phyloP scores from a whole-genome alignment of 2,113 vertebrate genomes.

The Centropus bengalensis region DNA sequence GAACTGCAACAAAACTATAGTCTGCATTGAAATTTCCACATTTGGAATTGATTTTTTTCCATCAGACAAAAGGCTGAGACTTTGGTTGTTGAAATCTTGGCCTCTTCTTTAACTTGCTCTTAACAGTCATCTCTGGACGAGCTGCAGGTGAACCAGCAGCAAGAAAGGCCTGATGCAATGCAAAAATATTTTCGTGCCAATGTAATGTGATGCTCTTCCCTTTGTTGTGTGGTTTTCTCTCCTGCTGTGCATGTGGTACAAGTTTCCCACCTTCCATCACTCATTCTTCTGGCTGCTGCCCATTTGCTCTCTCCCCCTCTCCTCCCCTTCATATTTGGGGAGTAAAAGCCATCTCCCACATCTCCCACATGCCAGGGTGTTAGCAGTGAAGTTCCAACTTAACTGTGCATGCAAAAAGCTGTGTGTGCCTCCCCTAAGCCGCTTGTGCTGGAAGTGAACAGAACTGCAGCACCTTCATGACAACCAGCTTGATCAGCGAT shows the following conservation, averaged over 20 bases:
- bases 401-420: rapidly evolving
- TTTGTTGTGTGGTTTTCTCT: background rate
- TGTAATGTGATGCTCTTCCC: background rate
- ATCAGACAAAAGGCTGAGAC: background rate
- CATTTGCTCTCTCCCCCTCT: background rate
- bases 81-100: background rate
- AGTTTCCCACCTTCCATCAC: background rate
- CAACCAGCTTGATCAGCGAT: background rate
- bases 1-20: background rate
- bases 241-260: background rate
- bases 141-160: constrained; percentile 12
- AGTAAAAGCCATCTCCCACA: rapidly evolving
- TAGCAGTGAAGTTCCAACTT: background rate
- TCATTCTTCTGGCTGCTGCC: background rate
- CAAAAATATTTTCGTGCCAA: background rate
- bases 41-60: constrained; percentile 40
- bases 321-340: background rate
- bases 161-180: background rate
- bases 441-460: rapidly evolving
- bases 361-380: rapidly evolving
- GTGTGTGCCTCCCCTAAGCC: background rate
- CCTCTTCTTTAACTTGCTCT: background rate
- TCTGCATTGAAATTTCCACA: constrained; percentile 10
- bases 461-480: background rate
- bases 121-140: background rate